Evolutionary conservation across 2,797 vertebrate species (phyloP), one percentile per base, ranked within the genome.

Genomic region (Thalassophryne amazonica): DNA sequence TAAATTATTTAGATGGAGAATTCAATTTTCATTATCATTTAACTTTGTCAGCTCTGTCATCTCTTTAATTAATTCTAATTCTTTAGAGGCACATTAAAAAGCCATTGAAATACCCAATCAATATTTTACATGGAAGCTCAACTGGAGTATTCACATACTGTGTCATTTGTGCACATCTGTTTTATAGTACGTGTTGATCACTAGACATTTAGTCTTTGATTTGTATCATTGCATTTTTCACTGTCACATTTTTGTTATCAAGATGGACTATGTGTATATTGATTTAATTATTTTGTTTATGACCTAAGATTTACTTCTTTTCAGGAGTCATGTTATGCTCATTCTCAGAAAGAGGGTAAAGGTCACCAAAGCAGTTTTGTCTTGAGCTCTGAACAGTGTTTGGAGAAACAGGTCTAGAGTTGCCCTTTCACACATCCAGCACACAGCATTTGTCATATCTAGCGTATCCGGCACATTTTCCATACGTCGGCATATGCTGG

Each of bases 51-150:
- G n/a, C 25, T 17, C 6, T 45, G 30, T 57, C 47, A 7, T 41
- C 12, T 19, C 3, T 7, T 24, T 39, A 19, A 57, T 47, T 33
- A 42, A 57, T 16, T 36, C 46, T 57, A 19, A 72, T 66, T 53
- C 39, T 40, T 59, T 12, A 47, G 27, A 38, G 6, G 13, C 18
- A 18, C 27, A 45, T 43, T 35, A 22, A 49, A 58, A 42, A 42
- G 42, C 15, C 47, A 51, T 23, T 35, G 38, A 60, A 48, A 54
- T 15, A 48, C 45, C 21, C 15, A 39, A 57, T 78, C 49, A 45
- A 76, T 75, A 57, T 54, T 68, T 69, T 40, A 65, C 40, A 48
- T 34, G 20, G 33, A 36, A 23, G 43, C 65, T 68, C 47, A 32
- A 49, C 56, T 64, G 42, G 34, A 64, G 20, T 16, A 24, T 57